Evolutionary conservation across 2,888 invertebrate species (phyloP), one percentile per base, ranked within the genome.

Genomic region (Lochmaea capreae): DNA sequence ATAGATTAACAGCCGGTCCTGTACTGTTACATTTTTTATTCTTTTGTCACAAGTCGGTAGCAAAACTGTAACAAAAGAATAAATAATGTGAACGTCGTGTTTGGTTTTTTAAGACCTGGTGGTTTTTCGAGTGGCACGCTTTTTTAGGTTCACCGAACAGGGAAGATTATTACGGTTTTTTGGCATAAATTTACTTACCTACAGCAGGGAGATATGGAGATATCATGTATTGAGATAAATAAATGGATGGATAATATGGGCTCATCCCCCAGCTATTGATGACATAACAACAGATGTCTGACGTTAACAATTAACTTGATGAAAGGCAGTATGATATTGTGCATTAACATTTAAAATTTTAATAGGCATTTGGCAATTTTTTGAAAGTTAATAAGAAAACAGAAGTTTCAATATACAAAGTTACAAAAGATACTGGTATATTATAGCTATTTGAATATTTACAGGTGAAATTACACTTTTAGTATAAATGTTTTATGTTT

Each of bases 111-210:
- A 80, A 78, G 78, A 78, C 76, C 78, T 72, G 76, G 67, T 73
- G 80, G 77, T 73, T 79, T 79, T 79, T 81, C 70, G 73, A 80
- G 81, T 81, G 79, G 80, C 81, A 81, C 79, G 71, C 78, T 73
- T 72, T 74, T 75, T 72, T 61, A 63, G 18, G 68, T 72, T 65
- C 46, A 73, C 16, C 1, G 62, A 62, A 62, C 62, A 72, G 75
- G 75, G 73, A 63, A 63, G 71, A 77, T 73, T 73, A 75, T 71
- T 73, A 65, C 71, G 68, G 71, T 74, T 74, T n/a, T 66, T 73
- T 65, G 42, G 68, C 46, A 68, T 67, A 74, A 63, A 72, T 74
- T 63, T 71, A 74, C 73, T 71, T 74, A 71, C 70, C 74, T 71
- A 63, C 57, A 70, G 16, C 42, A 42, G 70, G 67, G 67, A 70